Evolutionary conservation across 2,888 invertebrate species (phyloP).

Genomic region (Cryptocephalus moraei): DNA sequence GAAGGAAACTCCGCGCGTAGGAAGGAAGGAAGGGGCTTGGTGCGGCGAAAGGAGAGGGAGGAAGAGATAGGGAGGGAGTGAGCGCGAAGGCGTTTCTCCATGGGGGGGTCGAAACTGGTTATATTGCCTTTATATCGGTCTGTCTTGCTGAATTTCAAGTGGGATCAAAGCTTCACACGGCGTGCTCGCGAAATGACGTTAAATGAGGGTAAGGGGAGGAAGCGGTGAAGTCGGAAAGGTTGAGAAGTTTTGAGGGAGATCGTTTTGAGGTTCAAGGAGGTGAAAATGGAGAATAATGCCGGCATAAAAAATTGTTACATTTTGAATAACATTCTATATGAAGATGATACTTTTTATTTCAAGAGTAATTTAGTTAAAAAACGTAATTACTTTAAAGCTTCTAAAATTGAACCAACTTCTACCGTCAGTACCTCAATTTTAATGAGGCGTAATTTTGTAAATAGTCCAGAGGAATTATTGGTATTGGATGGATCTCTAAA

Average conservation of each 20-base stretch:
- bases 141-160: constrained; percentile 27
- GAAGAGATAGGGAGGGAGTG: not conserved
- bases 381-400: too few relatives aligned
- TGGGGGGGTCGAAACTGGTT: constrained; percentile 5
- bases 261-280: too few relatives aligned
- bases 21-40: constrained; percentile 29
- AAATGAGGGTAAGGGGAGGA: not conserved
- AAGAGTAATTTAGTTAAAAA: too few relatives aligned
- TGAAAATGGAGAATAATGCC: too few relatives aligned
- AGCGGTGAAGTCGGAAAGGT: not conserved
- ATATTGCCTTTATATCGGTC: constrained; percentile 29
- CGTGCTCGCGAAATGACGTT: constrained; percentile 5
- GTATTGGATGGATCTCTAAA: too few relatives aligned
- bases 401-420: too few relatives aligned
- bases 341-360: too few relatives aligned
- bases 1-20: constrained; percentile 28
- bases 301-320: too few relatives aligned
- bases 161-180: constrained; percentile 21
- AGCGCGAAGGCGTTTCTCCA: not conserved
- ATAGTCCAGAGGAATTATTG: too few relatives aligned
- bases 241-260: not conserved
- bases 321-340: too few relatives aligned
- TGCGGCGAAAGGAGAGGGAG: constrained; percentile 7
- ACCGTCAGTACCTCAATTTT: too few relatives aligned
- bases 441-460: too few relatives aligned